Evolutionary conservation across 2,113 vertebrate species (phyloP).

Genomic region (Trachemys scripta): DNA sequence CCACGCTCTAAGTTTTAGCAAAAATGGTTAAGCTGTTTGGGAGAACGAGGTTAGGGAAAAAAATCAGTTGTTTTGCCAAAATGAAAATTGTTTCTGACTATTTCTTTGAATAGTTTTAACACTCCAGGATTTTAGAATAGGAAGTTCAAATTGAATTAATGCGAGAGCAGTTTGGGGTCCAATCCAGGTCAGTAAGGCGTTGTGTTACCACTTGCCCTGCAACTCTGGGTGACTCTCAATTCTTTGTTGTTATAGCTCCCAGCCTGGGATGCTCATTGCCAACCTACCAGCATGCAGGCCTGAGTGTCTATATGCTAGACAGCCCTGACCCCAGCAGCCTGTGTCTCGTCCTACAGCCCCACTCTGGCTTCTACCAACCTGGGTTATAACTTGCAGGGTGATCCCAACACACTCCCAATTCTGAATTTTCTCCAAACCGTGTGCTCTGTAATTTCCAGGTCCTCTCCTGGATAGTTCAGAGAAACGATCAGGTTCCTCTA

Average conservation of each 20-base stretch:
- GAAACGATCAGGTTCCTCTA: no score
- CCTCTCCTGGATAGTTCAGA: no score
- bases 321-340: neutral
- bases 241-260: neutral
- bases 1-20: neutral
- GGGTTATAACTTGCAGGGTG: neutral
- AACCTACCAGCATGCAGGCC: neutral
- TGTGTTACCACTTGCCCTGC: neutral
- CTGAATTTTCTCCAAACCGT: no score
- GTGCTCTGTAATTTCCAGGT: no score
- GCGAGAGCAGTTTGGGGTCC: neutral
- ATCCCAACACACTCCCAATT: no score
- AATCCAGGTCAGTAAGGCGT: neutral
- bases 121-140: neutral
- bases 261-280: neutral
- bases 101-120: conserved; percentile 17
- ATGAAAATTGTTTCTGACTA: neutral
- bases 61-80: neutral
- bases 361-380: neutral
- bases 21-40: neutral
- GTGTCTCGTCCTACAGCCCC: no score
- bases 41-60: neutral
- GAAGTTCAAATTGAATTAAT: neutral
- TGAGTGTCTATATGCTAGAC: neutral
- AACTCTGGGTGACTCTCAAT: neutral